phyloP scores from a whole-genome alignment of 2,113 vertebrate species.

The Lepidothrix coronata region DNA sequence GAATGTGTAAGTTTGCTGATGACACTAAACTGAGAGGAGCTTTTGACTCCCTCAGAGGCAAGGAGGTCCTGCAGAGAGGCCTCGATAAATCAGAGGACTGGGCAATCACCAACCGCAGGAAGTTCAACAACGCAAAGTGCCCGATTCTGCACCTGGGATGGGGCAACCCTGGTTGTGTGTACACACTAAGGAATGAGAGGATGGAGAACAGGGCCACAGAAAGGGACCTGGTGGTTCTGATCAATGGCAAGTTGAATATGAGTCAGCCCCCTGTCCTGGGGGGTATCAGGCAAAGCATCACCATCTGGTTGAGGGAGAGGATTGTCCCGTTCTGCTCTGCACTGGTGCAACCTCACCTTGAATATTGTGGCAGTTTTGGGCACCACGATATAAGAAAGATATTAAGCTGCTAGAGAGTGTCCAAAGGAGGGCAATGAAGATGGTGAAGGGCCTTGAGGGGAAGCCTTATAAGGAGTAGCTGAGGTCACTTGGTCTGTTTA shows the following conservation, averaged over 20 bases:
- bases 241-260: fast-evolving
- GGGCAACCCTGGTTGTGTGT: fast-evolving
- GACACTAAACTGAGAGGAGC: neutral
- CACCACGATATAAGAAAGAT: neutral
- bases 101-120: neutral
- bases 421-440: neutral
- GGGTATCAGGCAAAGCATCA: neutral
- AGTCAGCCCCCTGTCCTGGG: neutral
- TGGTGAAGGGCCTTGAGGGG: neutral
- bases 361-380: neutral
- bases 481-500: neutral
- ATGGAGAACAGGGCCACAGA: fast-evolving
- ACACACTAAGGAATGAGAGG: neutral
- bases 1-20: neutral
- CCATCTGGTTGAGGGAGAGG: neutral
- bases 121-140: neutral
- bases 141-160: neutral
- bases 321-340: neutral
- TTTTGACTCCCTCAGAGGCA: neutral
- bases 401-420: neutral
- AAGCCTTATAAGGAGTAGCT: neutral
- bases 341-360: neutral
- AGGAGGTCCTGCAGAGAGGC: neutral
- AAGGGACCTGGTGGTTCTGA: neutral
- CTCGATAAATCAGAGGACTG: neutral